Base-by-base conservation (phyloP, 2,113 vertebrate genomes). In the Hemiprocne comata region DNA sequence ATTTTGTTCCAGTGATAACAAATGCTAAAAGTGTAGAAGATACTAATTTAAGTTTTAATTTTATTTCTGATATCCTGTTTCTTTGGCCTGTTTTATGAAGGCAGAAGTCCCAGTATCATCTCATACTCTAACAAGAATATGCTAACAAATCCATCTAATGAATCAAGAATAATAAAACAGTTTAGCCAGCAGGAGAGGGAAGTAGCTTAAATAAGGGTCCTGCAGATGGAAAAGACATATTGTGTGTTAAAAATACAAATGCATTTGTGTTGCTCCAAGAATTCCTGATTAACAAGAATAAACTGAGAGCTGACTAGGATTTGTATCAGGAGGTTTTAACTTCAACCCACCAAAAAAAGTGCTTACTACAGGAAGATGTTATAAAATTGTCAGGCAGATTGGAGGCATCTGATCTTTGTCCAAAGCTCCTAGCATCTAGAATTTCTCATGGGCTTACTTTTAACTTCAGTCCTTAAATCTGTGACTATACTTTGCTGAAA, bases 191-290 rank as follows among this genome's bases (percentile, higher is more conserved):
- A 65, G 55, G 51, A 83, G 46, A 82, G 40, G 18, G 58, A 96
- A 74, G 57, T 80, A 74, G 33, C 74, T 93, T 78, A 85, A 85
- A 20, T 69, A 67, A 85, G 44, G 29, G 18, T 76, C 54, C 91
- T 61, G 54, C 44, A 85, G 53, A 66, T 85, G 48, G 71, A 65
- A 72, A 87, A 80, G 53, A 67, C 53, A 42, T 80, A 58, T 13
- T 11, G 9, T 71, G 51, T 89, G 26, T 75, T 91, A 91, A 91
- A 94, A 94, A 87, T 78, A 80, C 42, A 81, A 81, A 81, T 7
- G 17, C 5, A 1, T 91, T 96, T 87, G 25, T 66, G 48, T 94
- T 93, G 69, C 80, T 94, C 50, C 55, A 74, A 58, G 60, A 84
- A 91, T 61, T 89, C 69, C 55, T 71, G 44, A 80, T 91, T 51